A percentile compares a stretch with the other conserved stretches of the same genome.
These are phyloP conservation scores for Lepisosteus osseus DNA, from an alignment of 2,113 vertebrate species.

Conservation along the genomic window DNA sequence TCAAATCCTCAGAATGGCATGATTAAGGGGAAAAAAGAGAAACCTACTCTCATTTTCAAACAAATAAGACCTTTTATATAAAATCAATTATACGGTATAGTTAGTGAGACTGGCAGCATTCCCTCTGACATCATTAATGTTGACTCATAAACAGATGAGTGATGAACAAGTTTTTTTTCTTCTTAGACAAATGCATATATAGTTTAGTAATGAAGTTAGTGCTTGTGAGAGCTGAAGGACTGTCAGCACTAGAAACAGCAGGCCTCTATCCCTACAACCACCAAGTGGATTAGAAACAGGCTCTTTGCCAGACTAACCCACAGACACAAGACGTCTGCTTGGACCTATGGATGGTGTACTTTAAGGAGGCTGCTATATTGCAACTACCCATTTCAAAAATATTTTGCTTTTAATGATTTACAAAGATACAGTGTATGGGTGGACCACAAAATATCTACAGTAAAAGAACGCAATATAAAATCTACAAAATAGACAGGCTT, in stretches of 20 bases:
- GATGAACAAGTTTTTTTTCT: slow-evolving; percentile 57
- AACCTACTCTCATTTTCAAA: slow-evolving; percentile 37
- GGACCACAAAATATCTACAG: slow-evolving; percentile 26
- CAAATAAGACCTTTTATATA: slow-evolving; percentile 69
- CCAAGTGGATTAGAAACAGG: slow-evolving; percentile 43
- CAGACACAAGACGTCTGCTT: slow-evolving; percentile 37
- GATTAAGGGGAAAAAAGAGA: slow-evolving; percentile 6
- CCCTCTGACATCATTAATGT: slow-evolving; percentile 68
- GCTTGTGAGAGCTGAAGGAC: slow-evolving; percentile 41
- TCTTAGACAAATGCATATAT: slow-evolving; percentile 29
- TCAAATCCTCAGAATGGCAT: slow-evolving; percentile 19
- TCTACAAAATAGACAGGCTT: too few species aligned
- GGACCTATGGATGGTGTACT: slow-evolving; percentile 41
- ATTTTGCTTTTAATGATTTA: slow-evolving; percentile 27
- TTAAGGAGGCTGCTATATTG: too few species aligned
- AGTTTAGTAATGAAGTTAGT: slow-evolving; percentile 56
- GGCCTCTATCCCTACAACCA: slow-evolving; percentile 62
- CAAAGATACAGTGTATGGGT: slow-evolving; percentile 29
- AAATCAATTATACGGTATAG: slow-evolving; percentile 51
- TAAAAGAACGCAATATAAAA: slow-evolving; percentile 32
- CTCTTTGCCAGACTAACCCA: slow-evolving; percentile 38
- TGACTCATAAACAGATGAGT: slow-evolving; percentile 70
- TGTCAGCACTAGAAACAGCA: slow-evolving; percentile 54
- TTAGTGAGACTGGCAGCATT: slow-evolving; percentile 52
- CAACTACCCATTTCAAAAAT: too few species aligned